Conservation (phyloP, 2,888 invertebrate genomes). For the Leistus spinibarbis region DNA sequence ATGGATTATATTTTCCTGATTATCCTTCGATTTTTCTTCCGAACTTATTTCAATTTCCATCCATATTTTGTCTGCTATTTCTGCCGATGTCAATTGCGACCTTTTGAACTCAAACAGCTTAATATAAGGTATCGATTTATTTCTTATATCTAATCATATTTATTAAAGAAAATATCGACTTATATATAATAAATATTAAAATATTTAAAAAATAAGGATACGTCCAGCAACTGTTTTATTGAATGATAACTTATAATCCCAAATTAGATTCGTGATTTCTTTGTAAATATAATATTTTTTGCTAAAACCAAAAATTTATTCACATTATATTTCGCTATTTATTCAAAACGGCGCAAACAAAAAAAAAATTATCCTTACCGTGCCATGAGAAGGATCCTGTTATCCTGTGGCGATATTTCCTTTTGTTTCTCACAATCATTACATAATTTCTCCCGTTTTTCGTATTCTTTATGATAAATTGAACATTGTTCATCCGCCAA, state of each 20-base stretch:
- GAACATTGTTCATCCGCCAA: background rate
- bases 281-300: constrained; percentile 8
- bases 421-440: background rate
- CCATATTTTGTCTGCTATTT: constrained; percentile 13
- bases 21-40: background rate
- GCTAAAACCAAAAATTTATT: constrained; percentile 1
- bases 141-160: constrained; percentile 9
- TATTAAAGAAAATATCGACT: constrained; percentile 12
- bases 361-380: constrained; percentile 7
- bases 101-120: constrained; percentile 9
- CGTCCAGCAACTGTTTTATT: background rate
- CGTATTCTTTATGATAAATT: background rate
- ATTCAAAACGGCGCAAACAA: too few relatives aligned
- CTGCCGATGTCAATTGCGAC: background rate
- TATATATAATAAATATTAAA: background rate
- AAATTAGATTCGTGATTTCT: constrained; percentile 10
- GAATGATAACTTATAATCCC: constrained; percentile 5
- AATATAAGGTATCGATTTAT: constrained; percentile 3
- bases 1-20: background rate
- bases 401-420: background rate
- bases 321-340: too few relatives aligned
- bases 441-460: background rate
- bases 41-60: background rate
- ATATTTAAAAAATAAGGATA: constrained; percentile 18
- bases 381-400: background rate